A percentile compares a stretch with the other conserved stretches of the same genome.
Conservation (phyloP, 2,888 invertebrate genomes). For the Dermolepida albohirtum region DNA sequence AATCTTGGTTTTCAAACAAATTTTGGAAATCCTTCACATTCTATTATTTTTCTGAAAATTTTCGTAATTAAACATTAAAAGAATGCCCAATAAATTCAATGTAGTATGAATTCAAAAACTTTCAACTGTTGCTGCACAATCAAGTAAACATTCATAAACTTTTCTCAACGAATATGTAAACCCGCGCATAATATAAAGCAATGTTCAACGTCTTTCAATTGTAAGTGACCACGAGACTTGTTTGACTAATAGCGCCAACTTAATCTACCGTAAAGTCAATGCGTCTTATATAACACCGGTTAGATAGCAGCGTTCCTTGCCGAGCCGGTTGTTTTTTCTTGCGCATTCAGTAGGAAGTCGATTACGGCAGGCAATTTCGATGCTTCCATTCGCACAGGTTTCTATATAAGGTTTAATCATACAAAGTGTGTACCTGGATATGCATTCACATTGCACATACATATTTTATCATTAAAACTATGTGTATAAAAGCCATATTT, state of each 20-base stretch:
- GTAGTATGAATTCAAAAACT: too few relatives aligned
- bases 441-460: too few relatives aligned
- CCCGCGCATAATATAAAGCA: conserved; percentile 23
- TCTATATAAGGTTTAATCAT: conserved; percentile 16
- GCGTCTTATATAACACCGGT: conserved; percentile 41
- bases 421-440: conserved; percentile 16
- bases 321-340: conserved; percentile 28
- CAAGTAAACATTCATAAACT: too few relatives aligned
- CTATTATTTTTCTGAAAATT: too few relatives aligned
- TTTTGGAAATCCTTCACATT: too few relatives aligned
- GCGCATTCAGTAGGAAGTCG: conserved; percentile 38
- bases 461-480: too few relatives aligned
- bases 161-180: conserved; percentile 12
- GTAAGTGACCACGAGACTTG: conserved; percentile 36
- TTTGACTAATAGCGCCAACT: conserved; percentile 40
- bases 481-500: too few relatives aligned
- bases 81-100: too few relatives aligned
- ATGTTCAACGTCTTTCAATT: conserved; percentile 4
- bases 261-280: conserved; percentile 41
- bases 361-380: conserved; percentile 36
- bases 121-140: too few relatives aligned
- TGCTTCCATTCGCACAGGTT: conserved; percentile 34
- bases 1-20: too few relatives aligned
- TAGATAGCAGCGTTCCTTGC: conserved; percentile 41
- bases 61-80: too few relatives aligned